These are phyloP conservation scores for Drosophila tani DNA, from an alignment of 1,140 invertebrate genomes.

Conservation along the genomic window DNA sequence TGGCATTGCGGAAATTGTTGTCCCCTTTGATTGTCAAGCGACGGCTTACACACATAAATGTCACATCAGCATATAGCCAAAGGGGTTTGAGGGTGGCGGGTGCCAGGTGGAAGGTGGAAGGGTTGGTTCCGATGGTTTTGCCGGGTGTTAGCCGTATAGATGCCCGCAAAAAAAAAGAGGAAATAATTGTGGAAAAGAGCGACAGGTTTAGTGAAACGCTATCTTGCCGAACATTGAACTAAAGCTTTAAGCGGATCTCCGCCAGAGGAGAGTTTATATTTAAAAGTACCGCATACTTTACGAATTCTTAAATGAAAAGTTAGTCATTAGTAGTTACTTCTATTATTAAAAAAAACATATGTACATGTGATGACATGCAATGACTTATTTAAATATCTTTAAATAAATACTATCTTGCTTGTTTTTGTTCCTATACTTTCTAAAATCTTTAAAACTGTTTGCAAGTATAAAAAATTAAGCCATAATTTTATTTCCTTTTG, in stretches of 20 bases:
- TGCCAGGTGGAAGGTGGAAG: constrained; percentile 1
- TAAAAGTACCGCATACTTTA: neutral
- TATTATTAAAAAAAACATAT: no score
- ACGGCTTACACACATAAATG: constrained; percentile 77
- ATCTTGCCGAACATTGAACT: constrained; percentile 7
- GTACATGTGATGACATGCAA: no score
- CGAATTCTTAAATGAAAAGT: neutral
- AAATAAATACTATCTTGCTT: neutral
- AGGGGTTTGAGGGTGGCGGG: neutral
- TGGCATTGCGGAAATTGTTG: constrained; percentile 73
- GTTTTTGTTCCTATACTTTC: no score
- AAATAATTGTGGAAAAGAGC: constrained; percentile 31
- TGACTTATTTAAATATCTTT: neutral
- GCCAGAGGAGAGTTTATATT: neutral
- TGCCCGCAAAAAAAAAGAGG: constrained; percentile 30
- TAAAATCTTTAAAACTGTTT: no score
- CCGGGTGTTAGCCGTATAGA: constrained; percentile 40
- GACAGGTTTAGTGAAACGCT: constrained; percentile 44
- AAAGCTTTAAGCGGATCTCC: constrained; percentile 26
- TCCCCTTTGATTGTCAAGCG: constrained; percentile 79
- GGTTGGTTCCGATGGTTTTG: constrained; percentile 3
- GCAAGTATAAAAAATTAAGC: neutral
- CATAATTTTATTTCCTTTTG: neutral
- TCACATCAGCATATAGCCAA: constrained; percentile 57
- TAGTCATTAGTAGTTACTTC: no score